Evolutionary conservation across 2,797 vertebrate genomes (phyloP).

Genomic region (Gouania willdenowi): DNA sequence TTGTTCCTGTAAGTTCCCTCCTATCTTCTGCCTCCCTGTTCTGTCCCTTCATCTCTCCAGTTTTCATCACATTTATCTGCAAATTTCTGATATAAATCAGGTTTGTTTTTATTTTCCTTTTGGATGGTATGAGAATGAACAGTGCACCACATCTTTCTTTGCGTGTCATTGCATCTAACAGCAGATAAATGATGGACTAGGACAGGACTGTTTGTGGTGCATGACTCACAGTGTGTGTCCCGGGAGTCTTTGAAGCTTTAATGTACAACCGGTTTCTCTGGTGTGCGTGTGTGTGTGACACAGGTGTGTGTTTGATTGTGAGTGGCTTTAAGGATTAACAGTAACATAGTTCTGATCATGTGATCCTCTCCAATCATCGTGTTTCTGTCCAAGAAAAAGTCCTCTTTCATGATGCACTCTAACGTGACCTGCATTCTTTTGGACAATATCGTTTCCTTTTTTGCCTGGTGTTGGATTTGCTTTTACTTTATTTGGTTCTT

Average conservation of each 20-base stretch:
- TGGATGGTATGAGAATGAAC: constrained; percentile 30
- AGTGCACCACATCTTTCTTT: constrained; percentile 22
- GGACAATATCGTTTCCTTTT: constrained; percentile 35
- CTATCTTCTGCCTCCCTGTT: constrained; percentile 60
- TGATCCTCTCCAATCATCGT: not conserved
- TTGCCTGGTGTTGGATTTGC: too few species aligned
- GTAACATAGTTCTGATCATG: constrained; percentile 26
- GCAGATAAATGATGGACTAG: constrained; percentile 5
- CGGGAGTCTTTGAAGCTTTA: constrained; percentile 17
- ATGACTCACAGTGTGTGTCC: constrained; percentile 37
- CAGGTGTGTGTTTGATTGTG: constrained; percentile 24
- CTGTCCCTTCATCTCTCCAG: constrained; percentile 60
- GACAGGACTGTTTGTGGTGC: constrained; percentile 34
- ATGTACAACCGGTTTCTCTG: constrained; percentile 31
- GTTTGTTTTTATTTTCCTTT: constrained; percentile 42
- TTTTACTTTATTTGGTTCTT: too few species aligned
- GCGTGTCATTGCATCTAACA: constrained; percentile 12
- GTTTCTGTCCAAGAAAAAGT: too few species aligned
- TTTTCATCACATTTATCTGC: constrained; percentile 58
- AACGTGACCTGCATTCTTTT: constrained; percentile 48
- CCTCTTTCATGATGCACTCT: constrained; percentile 20
- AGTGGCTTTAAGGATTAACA: constrained; percentile 7
- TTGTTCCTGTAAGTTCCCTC: constrained; percentile 83
- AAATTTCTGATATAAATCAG: constrained; percentile 52
- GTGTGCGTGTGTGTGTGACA: constrained; percentile 15